These are phyloP conservation scores for Creontiades dilutus DNA, from an alignment of 2,888 invertebrate species.

Conservation along the genomic window DNA sequence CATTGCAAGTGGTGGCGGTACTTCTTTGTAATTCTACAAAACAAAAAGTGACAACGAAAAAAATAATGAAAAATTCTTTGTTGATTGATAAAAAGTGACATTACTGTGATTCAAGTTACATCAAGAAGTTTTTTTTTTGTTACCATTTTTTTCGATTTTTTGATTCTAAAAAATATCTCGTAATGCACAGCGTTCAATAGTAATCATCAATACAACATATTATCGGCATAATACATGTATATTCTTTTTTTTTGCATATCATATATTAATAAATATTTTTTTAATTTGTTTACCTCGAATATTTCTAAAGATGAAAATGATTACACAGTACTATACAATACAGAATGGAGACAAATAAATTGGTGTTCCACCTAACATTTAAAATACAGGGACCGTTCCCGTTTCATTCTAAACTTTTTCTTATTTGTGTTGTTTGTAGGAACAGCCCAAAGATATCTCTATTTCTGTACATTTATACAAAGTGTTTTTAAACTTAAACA, in stretches of 20 bases:
- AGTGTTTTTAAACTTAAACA: conserved; percentile 14
- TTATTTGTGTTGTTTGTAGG: neutral
- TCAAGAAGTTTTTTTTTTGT: conserved; percentile 45
- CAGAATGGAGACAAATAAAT: conserved; percentile 71
- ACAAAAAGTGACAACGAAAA: conserved; percentile 41
- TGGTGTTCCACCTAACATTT: conserved; percentile 71
- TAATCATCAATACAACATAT: conserved; percentile 62
- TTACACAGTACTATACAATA: conserved; percentile 68
- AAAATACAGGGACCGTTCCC: conserved; percentile 58
- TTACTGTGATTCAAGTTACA: conserved; percentile 50
- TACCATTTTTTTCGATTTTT: conserved; percentile 43
- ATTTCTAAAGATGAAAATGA: conserved; percentile 68
- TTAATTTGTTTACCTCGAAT: conserved; percentile 56
- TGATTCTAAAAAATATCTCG: conserved; percentile 66
- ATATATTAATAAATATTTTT: conserved; percentile 66
- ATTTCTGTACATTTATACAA: conserved; percentile 69
- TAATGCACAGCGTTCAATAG: conserved; percentile 63
- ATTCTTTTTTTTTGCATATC: conserved; percentile 57
- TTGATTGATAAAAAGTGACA: conserved; percentile 60
- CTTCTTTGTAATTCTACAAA: conserved; percentile 30
- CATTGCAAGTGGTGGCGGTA: conserved; percentile 62
- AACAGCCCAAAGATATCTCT: conserved; percentile 55
- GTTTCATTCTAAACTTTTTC: conserved; percentile 33
- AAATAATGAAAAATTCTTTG: conserved; percentile 50
- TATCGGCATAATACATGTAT: conserved; percentile 69